Conservation (phyloP, 2,888 invertebrate species). For the Heliconius sara region DNA sequence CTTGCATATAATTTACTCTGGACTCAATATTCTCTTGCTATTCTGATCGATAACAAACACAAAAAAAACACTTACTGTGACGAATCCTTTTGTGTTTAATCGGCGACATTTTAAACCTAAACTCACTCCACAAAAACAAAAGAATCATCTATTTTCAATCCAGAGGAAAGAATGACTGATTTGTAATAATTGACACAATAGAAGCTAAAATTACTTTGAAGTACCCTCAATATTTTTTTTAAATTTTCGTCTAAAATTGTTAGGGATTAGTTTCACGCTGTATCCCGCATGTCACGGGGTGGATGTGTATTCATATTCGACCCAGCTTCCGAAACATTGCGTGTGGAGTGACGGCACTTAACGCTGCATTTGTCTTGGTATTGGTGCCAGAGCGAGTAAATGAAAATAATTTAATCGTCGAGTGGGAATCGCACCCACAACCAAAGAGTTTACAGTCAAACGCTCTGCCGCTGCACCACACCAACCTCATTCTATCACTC, state of each 20-base stretch:
- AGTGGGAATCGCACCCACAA: too few species aligned
- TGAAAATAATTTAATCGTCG: too few species aligned
- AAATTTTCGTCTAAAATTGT: neutral
- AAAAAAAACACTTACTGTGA: neutral
- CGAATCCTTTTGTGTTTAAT: slow-evolving; percentile 12
- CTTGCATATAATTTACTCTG: too few species aligned
- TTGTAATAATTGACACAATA: neutral
- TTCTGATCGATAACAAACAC: neutral
- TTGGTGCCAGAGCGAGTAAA: too few species aligned
- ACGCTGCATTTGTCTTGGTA: too few species aligned
- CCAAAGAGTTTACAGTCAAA: too few species aligned
- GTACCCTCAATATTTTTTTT: neutral
- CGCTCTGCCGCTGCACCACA: too few species aligned
- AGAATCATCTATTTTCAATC: neutral
- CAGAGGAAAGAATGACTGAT: neutral
- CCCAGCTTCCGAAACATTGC: too few species aligned
- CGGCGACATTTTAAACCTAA: neutral
- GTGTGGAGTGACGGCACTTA: too few species aligned
- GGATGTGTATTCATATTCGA: too few species aligned
- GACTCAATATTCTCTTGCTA: too few species aligned
- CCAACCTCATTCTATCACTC: too few species aligned
- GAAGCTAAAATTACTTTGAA: neutral
- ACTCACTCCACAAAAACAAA: neutral
- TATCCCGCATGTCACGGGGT: neutral
- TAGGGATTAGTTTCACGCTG: neutral